Conservation (phyloP, 23 tunicate species). For the Ciona savignyi region DNA sequence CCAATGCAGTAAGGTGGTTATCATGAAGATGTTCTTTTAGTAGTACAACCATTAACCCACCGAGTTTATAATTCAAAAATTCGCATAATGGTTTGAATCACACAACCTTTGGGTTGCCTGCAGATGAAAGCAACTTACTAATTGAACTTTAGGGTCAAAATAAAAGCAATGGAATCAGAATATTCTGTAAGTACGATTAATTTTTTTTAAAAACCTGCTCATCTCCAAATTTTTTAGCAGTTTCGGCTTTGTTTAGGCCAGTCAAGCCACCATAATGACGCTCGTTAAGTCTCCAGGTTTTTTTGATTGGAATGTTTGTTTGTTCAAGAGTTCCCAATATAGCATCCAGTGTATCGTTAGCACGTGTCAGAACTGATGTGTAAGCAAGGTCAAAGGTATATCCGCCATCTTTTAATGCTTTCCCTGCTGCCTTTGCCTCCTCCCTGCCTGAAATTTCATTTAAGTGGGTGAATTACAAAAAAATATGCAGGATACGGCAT, state of each 20-base stretch:
- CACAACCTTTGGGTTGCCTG: no score
- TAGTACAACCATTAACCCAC: no score
- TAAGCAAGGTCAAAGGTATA: conserved; percentile 83
- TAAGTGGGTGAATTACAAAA: background rate
- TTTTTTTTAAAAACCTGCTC: conserved; percentile 44
- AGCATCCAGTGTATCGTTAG: conserved; percentile 51
- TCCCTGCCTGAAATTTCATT: conserved; percentile 21
- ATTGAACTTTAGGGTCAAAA: no score
- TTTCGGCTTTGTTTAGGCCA: conserved; percentile 94
- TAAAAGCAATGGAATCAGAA: no score
- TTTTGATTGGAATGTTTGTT: conserved; percentile 36
- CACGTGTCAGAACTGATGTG: conserved; percentile 87
- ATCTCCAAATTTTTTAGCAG: conserved; percentile 91
- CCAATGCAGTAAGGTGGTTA: no score
- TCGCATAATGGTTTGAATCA: no score
- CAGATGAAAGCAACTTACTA: no score
- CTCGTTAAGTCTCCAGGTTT: conserved; percentile 96
- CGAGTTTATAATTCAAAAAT: no score
- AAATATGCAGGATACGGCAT: no score
- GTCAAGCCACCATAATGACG: conserved; percentile 97
- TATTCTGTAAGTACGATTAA: no score
- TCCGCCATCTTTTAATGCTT: conserved; percentile 76
- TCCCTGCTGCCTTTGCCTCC: conserved; percentile 93
- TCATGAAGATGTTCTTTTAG: no score
- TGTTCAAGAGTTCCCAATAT: conserved; percentile 57